Evolutionary conservation across 2,888 invertebrate species (phyloP).

Genomic region (Mesopsocus fuscifrons): DNA sequence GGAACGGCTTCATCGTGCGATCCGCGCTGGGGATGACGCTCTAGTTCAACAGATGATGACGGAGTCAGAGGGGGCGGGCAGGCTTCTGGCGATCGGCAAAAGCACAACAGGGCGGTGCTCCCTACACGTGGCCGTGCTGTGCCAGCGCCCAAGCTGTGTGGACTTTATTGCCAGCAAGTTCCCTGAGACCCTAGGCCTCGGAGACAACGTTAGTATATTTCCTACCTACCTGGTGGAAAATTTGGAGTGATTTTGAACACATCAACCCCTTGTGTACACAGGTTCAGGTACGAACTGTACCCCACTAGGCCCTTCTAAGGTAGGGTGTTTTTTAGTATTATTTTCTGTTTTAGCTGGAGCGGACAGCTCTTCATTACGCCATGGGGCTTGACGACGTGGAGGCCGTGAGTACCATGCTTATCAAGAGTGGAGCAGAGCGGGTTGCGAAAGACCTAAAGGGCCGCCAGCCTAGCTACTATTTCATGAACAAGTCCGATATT

Average conservation of each 20-base stretch:
- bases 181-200: constrained; percentile 51
- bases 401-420: constrained; percentile 55
- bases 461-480: constrained; percentile 77
- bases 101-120: constrained; percentile 57
- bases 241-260: background rate
- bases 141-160: constrained; percentile 64
- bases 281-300: no score
- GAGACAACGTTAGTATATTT: constrained; percentile 68
- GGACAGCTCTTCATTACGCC: constrained; percentile 75
- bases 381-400: constrained; percentile 79
- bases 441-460: constrained; percentile 74
- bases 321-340: background rate
- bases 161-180: constrained; percentile 51
- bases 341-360: constrained; percentile 45
- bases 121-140: constrained; percentile 71
- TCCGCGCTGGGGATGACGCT: constrained; percentile 37
- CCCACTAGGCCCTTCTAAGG: no score
- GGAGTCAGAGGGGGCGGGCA: constrained; percentile 27
- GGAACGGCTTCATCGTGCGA: constrained; percentile 54
- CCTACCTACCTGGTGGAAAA: no score
- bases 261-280: no score
- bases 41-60: constrained; percentile 17
- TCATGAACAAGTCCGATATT: constrained; percentile 81
- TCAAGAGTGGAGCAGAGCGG: constrained; percentile 65
- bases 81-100: constrained; percentile 36